Evolutionary conservation across 2,797 vertebrate genomes (phyloP).

Genomic region (Helicolenus hilgendorfi): DNA sequence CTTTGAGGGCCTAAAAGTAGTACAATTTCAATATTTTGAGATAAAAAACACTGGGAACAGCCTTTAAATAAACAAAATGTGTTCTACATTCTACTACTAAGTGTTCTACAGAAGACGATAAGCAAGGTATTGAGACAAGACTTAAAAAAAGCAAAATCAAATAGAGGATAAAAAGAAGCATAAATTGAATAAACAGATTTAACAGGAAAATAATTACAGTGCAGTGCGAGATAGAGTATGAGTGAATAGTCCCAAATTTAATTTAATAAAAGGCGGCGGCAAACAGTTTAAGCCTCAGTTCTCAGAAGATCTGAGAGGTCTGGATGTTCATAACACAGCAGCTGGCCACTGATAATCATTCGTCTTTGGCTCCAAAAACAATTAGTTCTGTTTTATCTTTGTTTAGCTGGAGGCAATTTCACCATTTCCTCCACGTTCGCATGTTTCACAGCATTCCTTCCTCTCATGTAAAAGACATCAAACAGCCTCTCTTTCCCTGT

Average conservation of each 20-base stretch:
- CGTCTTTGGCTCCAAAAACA: not conserved
- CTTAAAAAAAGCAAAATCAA: not conserved
- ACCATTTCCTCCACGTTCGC: not conserved
- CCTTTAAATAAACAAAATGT: not conserved
- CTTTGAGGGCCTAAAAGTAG: not conserved
- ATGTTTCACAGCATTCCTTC: slow-evolving; percentile 18
- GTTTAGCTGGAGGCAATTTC: not conserved
- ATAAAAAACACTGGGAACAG: not conserved
- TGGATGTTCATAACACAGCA: not conserved
- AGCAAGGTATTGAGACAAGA: not conserved
- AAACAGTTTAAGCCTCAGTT: not conserved
- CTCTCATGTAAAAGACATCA: slow-evolving; percentile 70
- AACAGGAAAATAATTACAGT: not conserved
- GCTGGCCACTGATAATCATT: not conserved
- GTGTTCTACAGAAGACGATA: not conserved
- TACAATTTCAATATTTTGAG: not conserved
- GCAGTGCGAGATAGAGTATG: not conserved
- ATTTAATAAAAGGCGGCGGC: not conserved
- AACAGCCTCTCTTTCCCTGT: slow-evolving; percentile 32
- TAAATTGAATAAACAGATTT: not conserved
- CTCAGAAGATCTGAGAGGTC: not conserved
- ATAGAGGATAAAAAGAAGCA: not conserved
- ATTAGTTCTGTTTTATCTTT: not conserved
- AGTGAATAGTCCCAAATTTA: not conserved
- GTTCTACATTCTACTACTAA: not conserved